A percentile compares a stretch with the other conserved stretches of the same genome.
These are phyloP conservation scores for Neotragus moschatus DNA, from an alignment of 2,113 vertebrate species.

Conservation along the genomic window DNA sequence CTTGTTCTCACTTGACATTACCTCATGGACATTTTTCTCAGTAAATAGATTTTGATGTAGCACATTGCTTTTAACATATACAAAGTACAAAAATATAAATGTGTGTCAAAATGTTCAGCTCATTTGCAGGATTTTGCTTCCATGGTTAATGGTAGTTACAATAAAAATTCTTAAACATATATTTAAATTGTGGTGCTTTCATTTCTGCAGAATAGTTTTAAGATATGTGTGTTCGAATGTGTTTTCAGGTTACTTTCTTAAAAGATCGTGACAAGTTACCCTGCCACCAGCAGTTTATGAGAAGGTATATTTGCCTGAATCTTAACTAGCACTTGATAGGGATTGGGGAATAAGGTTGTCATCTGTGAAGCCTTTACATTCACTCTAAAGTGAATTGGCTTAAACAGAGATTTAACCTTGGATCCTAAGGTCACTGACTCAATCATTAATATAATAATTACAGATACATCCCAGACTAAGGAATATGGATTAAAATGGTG, in stretches of 20 bases:
- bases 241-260: neutral
- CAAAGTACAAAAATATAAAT: neutral
- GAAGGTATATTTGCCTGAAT: neutral
- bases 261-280: neutral
- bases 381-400: neutral
- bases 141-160: neutral
- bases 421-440: neutral
- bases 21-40: neutral
- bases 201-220: neutral
- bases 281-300: neutral
- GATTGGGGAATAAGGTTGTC: neutral
- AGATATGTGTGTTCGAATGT: neutral
- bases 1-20: neutral
- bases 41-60: neutral
- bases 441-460: neutral
- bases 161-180: neutral
- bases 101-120: neutral
- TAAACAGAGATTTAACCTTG: neutral
- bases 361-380: neutral
- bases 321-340: neutral
- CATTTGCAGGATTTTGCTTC: neutral
- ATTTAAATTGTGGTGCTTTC: neutral
- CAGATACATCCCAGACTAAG: neutral
- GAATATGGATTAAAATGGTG: neutral
- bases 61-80: neutral